A percentile compares a stretch with the other conserved stretches of the same genome.
These are phyloP conservation scores for Crocuta crocuta DNA, from an alignment of 2,113 vertebrate genomes.

Conservation along the genomic window DNA sequence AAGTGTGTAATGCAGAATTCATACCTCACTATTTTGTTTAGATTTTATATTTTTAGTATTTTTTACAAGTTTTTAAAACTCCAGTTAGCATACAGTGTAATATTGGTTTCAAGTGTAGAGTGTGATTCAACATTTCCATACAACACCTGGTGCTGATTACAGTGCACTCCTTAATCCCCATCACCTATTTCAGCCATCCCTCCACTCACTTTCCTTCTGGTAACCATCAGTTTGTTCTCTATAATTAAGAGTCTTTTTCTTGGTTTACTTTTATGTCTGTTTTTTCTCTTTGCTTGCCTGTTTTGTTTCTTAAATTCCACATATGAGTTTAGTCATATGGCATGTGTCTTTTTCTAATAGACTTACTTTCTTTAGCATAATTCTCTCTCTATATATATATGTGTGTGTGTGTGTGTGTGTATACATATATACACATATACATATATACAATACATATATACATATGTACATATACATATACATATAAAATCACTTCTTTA, in stretches of 20 bases:
- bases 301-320: not conserved
- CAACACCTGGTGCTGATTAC: not conserved
- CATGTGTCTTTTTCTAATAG: not conserved
- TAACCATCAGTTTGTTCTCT: not conserved
- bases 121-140: not conserved
- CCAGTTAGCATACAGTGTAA: not conserved
- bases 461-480: no score
- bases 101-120: not conserved
- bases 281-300: not conserved
- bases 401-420: no score
- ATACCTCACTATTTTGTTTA: not conserved
- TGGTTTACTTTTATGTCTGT: not conserved
- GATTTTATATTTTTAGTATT: not conserved
- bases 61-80: not conserved
- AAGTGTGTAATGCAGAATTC: not conserved
- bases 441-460: no score
- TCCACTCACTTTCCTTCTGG: not conserved
- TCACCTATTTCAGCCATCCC: not conserved
- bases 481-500: not conserved
- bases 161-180: not conserved
- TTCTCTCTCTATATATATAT: not conserved
- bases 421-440: no score
- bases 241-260: not conserved
- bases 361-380: not conserved
- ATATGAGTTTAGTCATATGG: not conserved